A percentile compares a stretch with the other conserved stretches of the same genome.
These are phyloP conservation scores for Grammomys surdaster DNA, from an alignment of 2,113 vertebrate genomes.

Conservation along the genomic window DNA sequence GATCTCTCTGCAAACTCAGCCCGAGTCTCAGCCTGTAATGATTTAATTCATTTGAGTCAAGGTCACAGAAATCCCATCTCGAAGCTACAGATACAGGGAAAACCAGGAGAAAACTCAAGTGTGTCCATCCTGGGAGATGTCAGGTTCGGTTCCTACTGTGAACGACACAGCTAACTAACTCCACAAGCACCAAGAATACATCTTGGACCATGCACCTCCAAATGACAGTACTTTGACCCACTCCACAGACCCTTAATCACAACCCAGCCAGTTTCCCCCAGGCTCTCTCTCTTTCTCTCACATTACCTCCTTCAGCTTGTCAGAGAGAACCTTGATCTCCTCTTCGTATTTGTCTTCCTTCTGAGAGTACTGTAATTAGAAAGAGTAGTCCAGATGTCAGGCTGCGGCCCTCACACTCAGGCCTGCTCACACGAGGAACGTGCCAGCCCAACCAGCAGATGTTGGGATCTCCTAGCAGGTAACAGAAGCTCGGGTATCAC, in stretches of 20 bases:
- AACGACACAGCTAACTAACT: background rate
- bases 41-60: slow-evolving; percentile 64
- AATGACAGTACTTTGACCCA: background rate
- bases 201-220: background rate
- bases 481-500: slow-evolving; percentile 65
- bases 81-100: background rate
- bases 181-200: background rate
- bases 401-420: background rate
- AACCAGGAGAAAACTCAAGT: background rate
- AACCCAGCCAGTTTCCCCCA: background rate
- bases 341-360: slow-evolving; percentile 99
- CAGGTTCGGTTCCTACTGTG: background rate
- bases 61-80: background rate
- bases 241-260: background rate
- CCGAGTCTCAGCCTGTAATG: slow-evolving; percentile 96
- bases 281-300: background rate
- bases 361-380: slow-evolving; percentile 96
- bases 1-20: slow-evolving; percentile 99
- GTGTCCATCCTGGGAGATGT: background rate
- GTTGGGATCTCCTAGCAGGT: slow-evolving; percentile 64
- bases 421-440: slow-evolving; percentile 28
- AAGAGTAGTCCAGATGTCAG: slow-evolving; percentile 81
- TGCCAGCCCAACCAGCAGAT: slow-evolving; percentile 67
- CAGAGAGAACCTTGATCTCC: slow-evolving; percentile 99
- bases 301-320: slow-evolving; percentile 99